Conservation (phyloP, 1,140 invertebrate species). For the Metopolophium dirhodum region DNA sequence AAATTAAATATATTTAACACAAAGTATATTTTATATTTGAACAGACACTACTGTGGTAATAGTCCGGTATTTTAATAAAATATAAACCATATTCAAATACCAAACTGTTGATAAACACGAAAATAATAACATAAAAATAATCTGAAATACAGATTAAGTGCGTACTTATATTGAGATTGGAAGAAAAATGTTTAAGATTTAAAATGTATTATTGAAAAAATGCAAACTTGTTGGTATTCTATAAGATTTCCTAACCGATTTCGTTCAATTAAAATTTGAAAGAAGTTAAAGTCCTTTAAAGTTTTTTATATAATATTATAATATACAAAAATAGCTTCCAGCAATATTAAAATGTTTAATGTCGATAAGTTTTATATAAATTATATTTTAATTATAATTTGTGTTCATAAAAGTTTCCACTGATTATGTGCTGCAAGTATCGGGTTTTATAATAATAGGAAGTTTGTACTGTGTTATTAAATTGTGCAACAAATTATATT, state of each 20-base stretch:
- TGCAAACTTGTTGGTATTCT: neutral
- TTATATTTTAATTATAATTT: conserved; percentile 1
- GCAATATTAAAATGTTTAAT: conserved; percentile 3
- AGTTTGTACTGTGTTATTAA: neutral
- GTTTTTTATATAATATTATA: neutral
- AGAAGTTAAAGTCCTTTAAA: neutral
- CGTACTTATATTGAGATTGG: neutral
- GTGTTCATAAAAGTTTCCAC: neutral
- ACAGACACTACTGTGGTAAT: too few relatives aligned
- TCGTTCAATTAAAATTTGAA: neutral
- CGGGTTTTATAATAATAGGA: neutral
- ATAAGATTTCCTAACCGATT: neutral
- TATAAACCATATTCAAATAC: neutral
- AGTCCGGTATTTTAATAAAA: too few relatives aligned
- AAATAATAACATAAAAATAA: conserved; percentile 4
- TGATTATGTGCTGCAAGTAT: neutral
- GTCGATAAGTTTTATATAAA: neutral
- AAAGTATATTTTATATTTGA: neutral
- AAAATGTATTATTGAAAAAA: neutral
- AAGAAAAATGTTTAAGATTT: neutral
- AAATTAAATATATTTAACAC: neutral
- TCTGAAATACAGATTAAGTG: neutral
- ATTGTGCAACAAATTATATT: neutral
- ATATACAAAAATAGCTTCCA: neutral
- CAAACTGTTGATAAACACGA: neutral